Evolutionary conservation across 37 sponge, comb jelly and placozoan genomes (phyloP).

Genomic region (Haliclona indistincta): DNA sequence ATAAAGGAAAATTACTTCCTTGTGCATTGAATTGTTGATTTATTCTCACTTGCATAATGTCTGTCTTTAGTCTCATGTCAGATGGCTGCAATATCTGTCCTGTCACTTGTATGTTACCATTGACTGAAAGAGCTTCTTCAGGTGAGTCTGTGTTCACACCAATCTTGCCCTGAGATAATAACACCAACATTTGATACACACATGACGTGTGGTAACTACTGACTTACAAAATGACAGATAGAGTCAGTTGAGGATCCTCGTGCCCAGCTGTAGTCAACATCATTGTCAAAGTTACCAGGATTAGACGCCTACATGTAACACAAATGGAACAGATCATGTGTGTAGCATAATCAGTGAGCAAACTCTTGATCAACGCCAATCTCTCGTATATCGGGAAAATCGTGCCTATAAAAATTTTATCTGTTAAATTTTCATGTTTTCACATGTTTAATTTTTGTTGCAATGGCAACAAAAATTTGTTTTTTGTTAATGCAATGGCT

Average conservation of each 20-base stretch:
- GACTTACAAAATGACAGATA: conserved; percentile 67
- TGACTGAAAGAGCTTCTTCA: conserved; percentile 81
- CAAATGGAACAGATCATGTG: too few relatives aligned
- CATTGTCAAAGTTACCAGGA: conserved; percentile 93
- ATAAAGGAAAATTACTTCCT: too few relatives aligned
- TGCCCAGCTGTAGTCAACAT: conserved; percentile 75
- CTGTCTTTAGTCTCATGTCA: conserved; percentile 79
- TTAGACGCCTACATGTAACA: conserved; percentile 97
- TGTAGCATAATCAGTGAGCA: too few relatives aligned
- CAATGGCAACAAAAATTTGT: too few relatives aligned
- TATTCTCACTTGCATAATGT: conserved; percentile 52
- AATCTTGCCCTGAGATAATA: conserved; percentile 74
- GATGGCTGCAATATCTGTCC: conserved; percentile 78
- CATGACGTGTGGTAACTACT: neutral
- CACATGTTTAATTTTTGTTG: too few relatives aligned
- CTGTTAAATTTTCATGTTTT: too few relatives aligned
- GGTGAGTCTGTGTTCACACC: conserved; percentile 94
- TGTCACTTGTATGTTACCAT: conserved; percentile 76
- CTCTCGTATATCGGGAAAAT: too few relatives aligned
- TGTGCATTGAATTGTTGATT: neutral
- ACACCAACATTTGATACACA: neutral
- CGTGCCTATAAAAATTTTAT: too few relatives aligned
- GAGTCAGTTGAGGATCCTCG: conserved; percentile 49
- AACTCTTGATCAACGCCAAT: too few relatives aligned
- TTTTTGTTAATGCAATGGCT: too few relatives aligned